Evolutionary conservation across 2,113 vertebrate species (phyloP), one percentile per base, ranked within the genome.

Genomic region (Rhizomys pruinosus): DNA sequence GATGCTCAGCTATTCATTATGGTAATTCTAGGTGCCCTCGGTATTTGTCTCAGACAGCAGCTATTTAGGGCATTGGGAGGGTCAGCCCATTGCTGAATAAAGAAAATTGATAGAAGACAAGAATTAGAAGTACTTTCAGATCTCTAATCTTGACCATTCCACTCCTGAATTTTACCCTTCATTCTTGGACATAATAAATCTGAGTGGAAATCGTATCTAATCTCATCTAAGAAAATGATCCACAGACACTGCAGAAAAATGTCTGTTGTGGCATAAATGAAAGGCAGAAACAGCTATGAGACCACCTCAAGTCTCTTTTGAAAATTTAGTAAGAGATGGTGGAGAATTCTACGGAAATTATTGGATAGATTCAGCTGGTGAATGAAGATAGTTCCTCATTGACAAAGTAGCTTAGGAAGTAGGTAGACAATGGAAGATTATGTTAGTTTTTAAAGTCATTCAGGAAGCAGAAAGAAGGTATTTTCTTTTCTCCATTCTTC

Each of bases 41-140:
- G 32, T 16, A 61, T 76, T 93, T 34, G 6, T 84, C 42, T 94
- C 15, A 84, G 74, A 87, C 88, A 80, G 74, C 25, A 91, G 34
- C 59, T 69, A 47, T 87, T 92, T 94, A 10, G n/a, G 27, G 5
- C 44, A 47, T 73, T 61, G 61, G 69, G 68, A 52, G 25, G 61
- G 71, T n/a, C 34, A n/a, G 20, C 34, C 88, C 69, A 78, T 7
- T 76, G 7, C 85, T 37, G 61, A 76, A 25, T 22, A 74, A 55
- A 68, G 86, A 74, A 89, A 90, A 25, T n/a, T 64, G 23, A 57
- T 9, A 68, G 16, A 17, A 93, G 64, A 12, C 0, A 25, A 71
- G 16, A 72, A 52, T 39, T 29, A n/a, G 25, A 91, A 80, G 6
- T 25, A 9, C 72, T 81, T 90, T 61, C 82, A 47, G 2, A 1